These are phyloP conservation scores for Brachionichthys hirsutus DNA, from an alignment of 2,113 vertebrate species.

Conservation along the genomic window DNA sequence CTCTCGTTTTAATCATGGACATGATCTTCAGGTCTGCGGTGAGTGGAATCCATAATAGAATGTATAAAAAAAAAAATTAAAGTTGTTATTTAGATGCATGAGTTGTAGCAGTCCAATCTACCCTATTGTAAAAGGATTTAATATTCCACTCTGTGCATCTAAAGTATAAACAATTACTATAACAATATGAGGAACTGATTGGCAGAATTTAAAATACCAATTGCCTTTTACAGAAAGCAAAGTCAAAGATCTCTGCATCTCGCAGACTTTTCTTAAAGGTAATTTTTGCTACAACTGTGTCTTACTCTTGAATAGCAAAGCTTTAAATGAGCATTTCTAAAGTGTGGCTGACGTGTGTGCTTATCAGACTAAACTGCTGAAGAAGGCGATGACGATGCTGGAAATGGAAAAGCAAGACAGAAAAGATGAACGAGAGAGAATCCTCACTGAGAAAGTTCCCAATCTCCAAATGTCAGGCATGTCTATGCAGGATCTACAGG, in stretches of 20 bases:
- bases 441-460: constrained; percentile 69
- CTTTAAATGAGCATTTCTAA: background rate
- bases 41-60: constrained; percentile 32
- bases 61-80: background rate
- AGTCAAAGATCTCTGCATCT: constrained; percentile 76
- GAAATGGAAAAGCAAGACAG: constrained; percentile 67
- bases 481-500: constrained; percentile 77
- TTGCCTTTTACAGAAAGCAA: constrained; percentile 61
- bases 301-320: background rate
- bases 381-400: constrained; percentile 73
- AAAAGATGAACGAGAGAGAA: constrained; percentile 65
- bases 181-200: no score
- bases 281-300: constrained; percentile 3
- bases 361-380: constrained; percentile 76
- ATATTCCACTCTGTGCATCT: no score
- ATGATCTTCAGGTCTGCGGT: constrained; percentile 39
- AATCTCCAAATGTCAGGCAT: constrained; percentile 65
- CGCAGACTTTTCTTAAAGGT: constrained; percentile 78
- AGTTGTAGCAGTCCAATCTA: background rate
- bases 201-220: background rate
- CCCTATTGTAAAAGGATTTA: no score
- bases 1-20: constrained; percentile 13
- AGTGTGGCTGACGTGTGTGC: constrained; percentile 15
- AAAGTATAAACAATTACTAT: no score
- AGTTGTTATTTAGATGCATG: background rate